Percentiles rank a stretch among this genome's conserved stretches.
Evolutionary conservation across 2,113 vertebrate genomes (phyloP).

Genomic region (Alligator sinensis): DNA sequence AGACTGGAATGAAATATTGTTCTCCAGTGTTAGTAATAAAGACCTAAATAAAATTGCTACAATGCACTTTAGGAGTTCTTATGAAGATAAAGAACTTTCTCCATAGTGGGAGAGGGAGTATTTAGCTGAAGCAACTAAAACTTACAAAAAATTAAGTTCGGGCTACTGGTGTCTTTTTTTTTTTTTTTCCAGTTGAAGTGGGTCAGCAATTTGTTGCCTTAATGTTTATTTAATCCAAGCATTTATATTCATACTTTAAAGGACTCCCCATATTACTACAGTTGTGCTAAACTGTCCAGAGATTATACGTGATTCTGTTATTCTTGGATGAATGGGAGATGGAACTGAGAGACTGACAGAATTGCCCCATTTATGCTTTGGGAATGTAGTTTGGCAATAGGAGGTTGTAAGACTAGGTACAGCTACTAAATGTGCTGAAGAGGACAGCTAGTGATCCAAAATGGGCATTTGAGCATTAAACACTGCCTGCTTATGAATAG

Average conservation of each 20-base stretch:
- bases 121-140: not conserved
- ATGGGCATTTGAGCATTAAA: not conserved
- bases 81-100: not conserved
- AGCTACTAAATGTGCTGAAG: not conserved
- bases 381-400: too few species aligned
- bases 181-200: not conserved
- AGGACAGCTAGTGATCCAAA: not conserved
- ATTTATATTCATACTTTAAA: not conserved
- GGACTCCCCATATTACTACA: not conserved
- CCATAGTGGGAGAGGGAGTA: not conserved
- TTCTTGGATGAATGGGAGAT: not conserved
- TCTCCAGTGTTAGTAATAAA: not conserved
- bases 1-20: not conserved
- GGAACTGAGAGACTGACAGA: not conserved
- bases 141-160: not conserved
- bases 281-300: not conserved
- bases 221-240: not conserved
- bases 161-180: not conserved
- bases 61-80: not conserved
- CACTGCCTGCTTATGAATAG: not conserved
- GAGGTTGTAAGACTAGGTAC: not conserved
- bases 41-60: not conserved
- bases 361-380: not conserved
- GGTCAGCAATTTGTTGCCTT: not conserved
- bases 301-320: not conserved